Percentiles rank a stretch among this genome's conserved stretches.
phyloP scores from a whole-genome alignment of 2,113 vertebrate species.

The Forbesichthys papilliferus region DNA sequence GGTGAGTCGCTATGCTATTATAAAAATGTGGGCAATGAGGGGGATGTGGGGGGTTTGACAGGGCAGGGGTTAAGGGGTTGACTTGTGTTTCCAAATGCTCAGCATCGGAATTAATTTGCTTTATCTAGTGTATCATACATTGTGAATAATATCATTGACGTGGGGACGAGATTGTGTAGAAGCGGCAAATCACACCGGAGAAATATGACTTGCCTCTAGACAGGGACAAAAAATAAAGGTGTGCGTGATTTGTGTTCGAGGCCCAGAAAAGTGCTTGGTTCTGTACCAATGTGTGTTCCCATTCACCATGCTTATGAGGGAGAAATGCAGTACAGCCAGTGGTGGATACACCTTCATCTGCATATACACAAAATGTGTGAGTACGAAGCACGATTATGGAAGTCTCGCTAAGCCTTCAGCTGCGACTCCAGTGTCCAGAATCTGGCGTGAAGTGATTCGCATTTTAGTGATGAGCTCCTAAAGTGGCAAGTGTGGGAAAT shows the following conservation, averaged over 20 bases:
- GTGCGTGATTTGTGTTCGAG: conserved; percentile 35
- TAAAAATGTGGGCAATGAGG: background rate
- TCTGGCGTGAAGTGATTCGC: conserved; percentile 78
- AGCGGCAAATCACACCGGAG: conserved; percentile 25
- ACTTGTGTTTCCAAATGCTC: conserved; percentile 34
- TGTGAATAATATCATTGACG: conserved; percentile 45
- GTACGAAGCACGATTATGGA: conserved; percentile 41
- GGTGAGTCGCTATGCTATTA: background rate
- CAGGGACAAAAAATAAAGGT: conserved; percentile 32
- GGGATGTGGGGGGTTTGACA: background rate
- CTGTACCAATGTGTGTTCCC: conserved; percentile 19
- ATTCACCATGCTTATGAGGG: conserved; percentile 28
- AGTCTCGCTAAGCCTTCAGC: conserved; percentile 64
- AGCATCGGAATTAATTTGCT: conserved; percentile 20
- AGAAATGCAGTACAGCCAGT: conserved; percentile 32
- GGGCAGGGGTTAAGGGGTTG: background rate
- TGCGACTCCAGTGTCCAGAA: conserved; percentile 52
- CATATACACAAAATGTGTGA: conserved; percentile 31
- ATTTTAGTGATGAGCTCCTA: conserved; percentile 80
- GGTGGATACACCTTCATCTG: conserved; percentile 42
- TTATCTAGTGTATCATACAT: conserved; percentile 31
- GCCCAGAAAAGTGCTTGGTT: conserved; percentile 29
- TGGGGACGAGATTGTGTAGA: conserved; percentile 31
- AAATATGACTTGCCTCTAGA: conserved; percentile 31
- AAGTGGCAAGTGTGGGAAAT: conserved; percentile 81